Evolutionary conservation across 2,113 vertebrate genomes (phyloP), one percentile per base, ranked within the genome.

Genomic region (Trichomycterus rosablanca): DNA sequence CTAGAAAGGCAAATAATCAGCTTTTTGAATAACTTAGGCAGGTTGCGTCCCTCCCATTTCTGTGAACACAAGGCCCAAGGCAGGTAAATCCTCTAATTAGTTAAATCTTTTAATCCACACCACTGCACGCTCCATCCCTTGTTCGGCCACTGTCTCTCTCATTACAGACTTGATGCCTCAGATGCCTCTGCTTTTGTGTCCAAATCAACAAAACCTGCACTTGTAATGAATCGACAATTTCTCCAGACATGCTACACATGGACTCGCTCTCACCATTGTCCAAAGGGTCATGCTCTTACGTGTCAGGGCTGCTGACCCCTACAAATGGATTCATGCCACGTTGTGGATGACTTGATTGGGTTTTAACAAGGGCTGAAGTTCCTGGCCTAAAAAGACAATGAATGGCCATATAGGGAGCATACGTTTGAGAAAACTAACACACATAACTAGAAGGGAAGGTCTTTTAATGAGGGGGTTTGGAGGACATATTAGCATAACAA

Each of bases 281-380:
- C 52, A 45, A 61, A 71, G 78, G 78, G 76, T 82, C 74, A 61
- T 66, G 66, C 72, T 78, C 79, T 72, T 57, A 49, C 66, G 78
- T 73, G 79, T 71, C 70, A 83, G 74, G 75, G 76, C 80, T 74
- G 82, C 82, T 86, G 84, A 87, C 84, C 82, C 73, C 71, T 72
- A 80, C 70, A 75, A 83, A 86, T 79, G 73, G 75, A 84, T 78
- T 81, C 75, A 74, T 81, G 80, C 78, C 76, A 66, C 56, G 50
- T 73, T 63, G 74, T 66, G 75, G 73, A 76, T 68, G 62, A 49
- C 66, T 66, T 75, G 75, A 81, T 73, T 72, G 71, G 67, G 74
- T 77, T 82, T 82, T 78, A 76, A 76, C 71, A 67, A 74, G 77
- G 74, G 63, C 65, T 70, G 71, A 72, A 70, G 67, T 78, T 78